Percentiles rank a stretch among this genome's conserved stretches.
phyloP scores from a whole-genome alignment of 2,113 vertebrate genomes.

The Phalacrocorax brasilianus region DNA sequence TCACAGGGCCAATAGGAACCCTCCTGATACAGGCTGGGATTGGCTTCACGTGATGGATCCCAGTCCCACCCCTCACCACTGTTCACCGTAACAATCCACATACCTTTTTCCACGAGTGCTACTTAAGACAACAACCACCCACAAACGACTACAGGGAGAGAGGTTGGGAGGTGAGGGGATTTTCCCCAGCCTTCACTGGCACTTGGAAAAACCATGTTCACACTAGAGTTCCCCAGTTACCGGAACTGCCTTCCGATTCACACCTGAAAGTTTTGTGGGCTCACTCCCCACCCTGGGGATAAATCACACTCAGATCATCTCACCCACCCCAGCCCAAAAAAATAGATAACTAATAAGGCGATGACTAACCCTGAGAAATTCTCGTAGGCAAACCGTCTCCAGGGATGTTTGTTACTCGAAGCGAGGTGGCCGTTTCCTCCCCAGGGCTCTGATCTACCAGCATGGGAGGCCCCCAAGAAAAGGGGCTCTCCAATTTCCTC shows the following conservation, averaged over 20 bases:
- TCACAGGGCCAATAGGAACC: not conserved
- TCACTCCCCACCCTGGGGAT: not conserved
- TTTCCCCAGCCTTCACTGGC: not conserved
- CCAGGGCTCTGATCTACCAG: not conserved
- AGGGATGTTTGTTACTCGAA: not conserved
- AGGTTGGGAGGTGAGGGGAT: not conserved
- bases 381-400: not conserved
- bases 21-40: not conserved
- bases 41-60: not conserved
- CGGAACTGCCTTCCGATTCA: not conserved
- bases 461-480: not conserved
- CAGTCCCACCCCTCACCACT: not conserved
- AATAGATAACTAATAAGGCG: rapidly evolving
- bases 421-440: not conserved
- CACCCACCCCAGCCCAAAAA: not conserved
- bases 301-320: not conserved
- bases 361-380: not conserved
- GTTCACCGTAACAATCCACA: not conserved
- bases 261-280: not conserved
- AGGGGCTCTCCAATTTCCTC: not conserved
- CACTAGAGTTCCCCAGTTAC: not conserved
- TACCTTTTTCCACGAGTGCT: not conserved
- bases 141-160: not conserved
- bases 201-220: not conserved
- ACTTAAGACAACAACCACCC: not conserved